Evolutionary conservation across 2,797 vertebrate genomes (phyloP).

Genomic region (Meriones psammophilus): DNA sequence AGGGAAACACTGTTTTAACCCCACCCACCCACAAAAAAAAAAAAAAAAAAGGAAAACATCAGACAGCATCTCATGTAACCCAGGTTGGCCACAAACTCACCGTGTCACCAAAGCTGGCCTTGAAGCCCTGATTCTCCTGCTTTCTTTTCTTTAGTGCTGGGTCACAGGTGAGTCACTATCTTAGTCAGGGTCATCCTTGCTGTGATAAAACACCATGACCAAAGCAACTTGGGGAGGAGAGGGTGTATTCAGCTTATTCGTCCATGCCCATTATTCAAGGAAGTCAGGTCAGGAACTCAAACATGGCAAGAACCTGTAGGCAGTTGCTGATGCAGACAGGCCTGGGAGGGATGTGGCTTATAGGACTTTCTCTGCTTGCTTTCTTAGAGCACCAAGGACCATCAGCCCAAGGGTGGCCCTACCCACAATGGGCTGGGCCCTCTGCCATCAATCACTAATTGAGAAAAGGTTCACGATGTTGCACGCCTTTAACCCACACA

Average conservation of each 20-base stretch:
- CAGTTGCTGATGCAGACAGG: not conserved
- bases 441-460: not conserved
- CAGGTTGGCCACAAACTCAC: not conserved
- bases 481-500: too few species aligned
- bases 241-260: not conserved
- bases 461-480: not conserved
- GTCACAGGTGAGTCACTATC: not conserved
- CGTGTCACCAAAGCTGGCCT: not conserved
- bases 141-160: not conserved
- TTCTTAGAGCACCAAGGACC: not conserved
- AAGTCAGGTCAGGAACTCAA: not conserved
- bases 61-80: not conserved
- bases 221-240: not conserved
- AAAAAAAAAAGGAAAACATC: not conserved
- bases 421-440: not conserved
- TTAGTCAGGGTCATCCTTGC: not conserved
- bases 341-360: not conserved
- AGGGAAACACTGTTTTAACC: too few species aligned
- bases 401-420: too few species aligned
- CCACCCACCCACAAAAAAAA: too few species aligned
- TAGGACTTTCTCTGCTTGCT: not conserved
- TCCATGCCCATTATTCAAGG: not conserved
- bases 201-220: not conserved
- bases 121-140: not conserved
- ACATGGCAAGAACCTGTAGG: not conserved